Evolutionary conservation across 2,797 vertebrate species (phyloP), one percentile per base, ranked within the genome.

Genomic region (Rallus crepitans): DNA sequence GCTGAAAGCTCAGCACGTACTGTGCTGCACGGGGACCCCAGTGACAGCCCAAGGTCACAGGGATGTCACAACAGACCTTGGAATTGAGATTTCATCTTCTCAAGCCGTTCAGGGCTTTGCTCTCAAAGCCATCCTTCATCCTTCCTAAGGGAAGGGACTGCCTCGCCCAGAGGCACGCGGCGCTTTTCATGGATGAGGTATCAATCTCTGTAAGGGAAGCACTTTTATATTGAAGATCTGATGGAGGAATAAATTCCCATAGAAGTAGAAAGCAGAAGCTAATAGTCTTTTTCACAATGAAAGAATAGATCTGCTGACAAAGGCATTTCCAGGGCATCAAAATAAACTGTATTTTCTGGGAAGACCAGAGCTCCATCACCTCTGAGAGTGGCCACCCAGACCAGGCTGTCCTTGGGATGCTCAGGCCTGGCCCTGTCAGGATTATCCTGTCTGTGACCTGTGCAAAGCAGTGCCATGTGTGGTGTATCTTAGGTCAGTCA

Each of bases 221-320:
- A 68, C 95, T 97, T 97, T 95, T 93, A 93, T 94, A 96, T 39
- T 31, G 94, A 42, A 94, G 63, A 94, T 96, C 94, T 95, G 96
- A 96, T 95, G 92, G 93, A 95, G 93, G 90, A 96, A 96, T 96
- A 96, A 97, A 97, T 97, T 95, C 96, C 81, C 68, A 50, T 2
- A 90, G 92, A 96, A 96, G 94, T 79, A 77, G 89, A 94, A 96
- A 96, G 96, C 73, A 88, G 69, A 52, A 96, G 91, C 68, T 95
- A 92, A 94, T 91, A 91, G 93, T 89, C 82, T 94, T 93, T 87
- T 87, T 82, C 94, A 87, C 95, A 91, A 90, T 65, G 91, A 93
- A 93, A 96, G 91, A 80, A 83, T 47, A 90, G 91, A 91, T 90
- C 87, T 96, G 87, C 96, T 95, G 96, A 96, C 85, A 93, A 78